Evolutionary conservation across 1,140 invertebrate species (phyloP).

Genomic region (Aphis gossypii): DNA sequence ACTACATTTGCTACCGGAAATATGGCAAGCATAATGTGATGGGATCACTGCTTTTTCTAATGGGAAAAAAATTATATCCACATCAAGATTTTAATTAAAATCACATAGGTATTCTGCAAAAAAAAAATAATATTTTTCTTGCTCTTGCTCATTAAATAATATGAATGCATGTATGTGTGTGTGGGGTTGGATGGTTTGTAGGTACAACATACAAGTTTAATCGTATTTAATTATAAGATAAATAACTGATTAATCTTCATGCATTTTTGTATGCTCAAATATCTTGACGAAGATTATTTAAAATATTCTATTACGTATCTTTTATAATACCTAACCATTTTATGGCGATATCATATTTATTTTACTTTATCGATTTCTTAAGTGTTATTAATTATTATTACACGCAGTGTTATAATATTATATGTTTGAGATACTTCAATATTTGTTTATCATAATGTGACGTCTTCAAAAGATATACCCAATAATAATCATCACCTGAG

Average conservation of each 20-base stretch:
- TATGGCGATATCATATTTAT: not conserved
- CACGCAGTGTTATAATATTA: not conserved
- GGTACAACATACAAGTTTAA: too few relatives aligned
- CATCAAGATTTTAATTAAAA: too few relatives aligned
- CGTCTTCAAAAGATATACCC: not conserved
- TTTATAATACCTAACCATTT: not conserved
- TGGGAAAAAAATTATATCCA: too few relatives aligned
- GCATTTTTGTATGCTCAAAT: too few relatives aligned
- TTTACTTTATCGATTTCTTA: not conserved
- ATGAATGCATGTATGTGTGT: too few relatives aligned
- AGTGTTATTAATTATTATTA: not conserved
- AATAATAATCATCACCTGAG: conserved; percentile 13
- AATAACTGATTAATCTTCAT: too few relatives aligned
- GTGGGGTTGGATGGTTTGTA: too few relatives aligned
- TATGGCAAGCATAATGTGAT: not conserved
- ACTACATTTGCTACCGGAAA: not conserved
- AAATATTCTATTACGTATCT: not conserved
- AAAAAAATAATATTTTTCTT: too few relatives aligned
- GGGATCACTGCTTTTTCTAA: too few relatives aligned
- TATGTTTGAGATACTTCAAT: not conserved
- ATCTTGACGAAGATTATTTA: not conserved
- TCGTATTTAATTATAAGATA: too few relatives aligned
- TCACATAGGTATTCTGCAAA: too few relatives aligned
- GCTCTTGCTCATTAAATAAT: too few relatives aligned
- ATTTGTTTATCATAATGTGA: not conserved